Conservation (phyloP, 2,888 invertebrate species). For the Adelognathus sp. region DNA sequence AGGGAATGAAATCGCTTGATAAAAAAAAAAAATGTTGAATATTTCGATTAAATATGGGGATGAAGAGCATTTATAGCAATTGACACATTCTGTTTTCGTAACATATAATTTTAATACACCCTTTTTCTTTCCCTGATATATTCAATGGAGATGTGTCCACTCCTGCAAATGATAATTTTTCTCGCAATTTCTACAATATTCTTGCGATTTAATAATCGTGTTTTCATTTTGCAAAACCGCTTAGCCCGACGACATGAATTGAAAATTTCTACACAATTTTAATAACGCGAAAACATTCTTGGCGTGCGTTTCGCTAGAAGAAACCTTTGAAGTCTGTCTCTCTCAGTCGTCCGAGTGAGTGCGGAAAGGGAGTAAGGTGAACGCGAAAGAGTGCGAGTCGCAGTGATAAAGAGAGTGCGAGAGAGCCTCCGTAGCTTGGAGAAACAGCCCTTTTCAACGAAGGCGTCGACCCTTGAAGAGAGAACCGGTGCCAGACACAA, state of each 20-base stretch:
- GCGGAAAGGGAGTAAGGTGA: constrained; percentile 42
- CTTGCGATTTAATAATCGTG: not conserved
- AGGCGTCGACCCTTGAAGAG: constrained; percentile 76
- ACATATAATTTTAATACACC: no score
- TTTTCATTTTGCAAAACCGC: not conserved
- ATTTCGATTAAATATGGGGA: no score
- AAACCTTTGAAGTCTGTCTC: constrained; percentile 74
- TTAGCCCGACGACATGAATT: not conserved
- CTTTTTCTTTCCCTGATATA: no score
- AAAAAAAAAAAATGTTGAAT: no score
- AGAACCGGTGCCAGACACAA: constrained; percentile 76
- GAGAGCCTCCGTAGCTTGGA: constrained; percentile 37
- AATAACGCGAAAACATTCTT: not conserved
- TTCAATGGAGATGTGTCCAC: no score
- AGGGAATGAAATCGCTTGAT: no score
- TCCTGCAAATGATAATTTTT: no score
- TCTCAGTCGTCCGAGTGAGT: constrained; percentile 18
- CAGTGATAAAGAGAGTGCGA: constrained; percentile 41
- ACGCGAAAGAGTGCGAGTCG: constrained; percentile 49
- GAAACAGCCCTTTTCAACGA: constrained; percentile 71
- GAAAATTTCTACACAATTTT: not conserved
- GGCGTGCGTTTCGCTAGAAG: constrained; percentile 52
- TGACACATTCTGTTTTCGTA: no score
- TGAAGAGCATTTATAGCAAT: no score
- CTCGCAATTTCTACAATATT: not conserved